These are phyloP conservation scores for Phengaris alcon DNA, from an alignment of 2,888 invertebrate genomes.

Conservation along the genomic window DNA sequence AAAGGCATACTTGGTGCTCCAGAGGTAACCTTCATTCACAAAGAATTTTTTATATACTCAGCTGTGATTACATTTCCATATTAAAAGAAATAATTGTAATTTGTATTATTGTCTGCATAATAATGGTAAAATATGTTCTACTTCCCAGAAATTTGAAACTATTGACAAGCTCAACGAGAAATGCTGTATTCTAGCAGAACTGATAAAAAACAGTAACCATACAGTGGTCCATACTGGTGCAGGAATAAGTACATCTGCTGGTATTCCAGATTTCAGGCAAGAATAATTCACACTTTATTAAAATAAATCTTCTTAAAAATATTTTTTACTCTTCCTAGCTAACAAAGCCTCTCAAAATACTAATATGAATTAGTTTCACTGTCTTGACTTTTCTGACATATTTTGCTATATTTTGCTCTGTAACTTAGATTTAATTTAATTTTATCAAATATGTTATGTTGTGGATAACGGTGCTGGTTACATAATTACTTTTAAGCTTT, in stretches of 20 bases:
- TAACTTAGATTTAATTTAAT: no score
- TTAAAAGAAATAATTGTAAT: background rate
- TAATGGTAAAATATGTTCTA: background rate
- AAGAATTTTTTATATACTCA: background rate
- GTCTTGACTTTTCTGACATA: no score
- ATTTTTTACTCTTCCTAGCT: no score
- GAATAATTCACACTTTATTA: slow-evolving; percentile 23
- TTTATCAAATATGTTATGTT: no score
- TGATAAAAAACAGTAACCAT: slow-evolving; percentile 87
- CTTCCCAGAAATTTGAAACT: slow-evolving; percentile 87
- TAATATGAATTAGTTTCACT: no score
- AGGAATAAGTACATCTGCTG: slow-evolving; percentile 95
- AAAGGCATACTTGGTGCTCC: slow-evolving; percentile 96
- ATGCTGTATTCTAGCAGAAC: slow-evolving; percentile 83
- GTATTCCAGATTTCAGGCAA: slow-evolving; percentile 94
- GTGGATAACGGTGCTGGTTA: no score
- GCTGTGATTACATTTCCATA: no score
- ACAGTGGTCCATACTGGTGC: slow-evolving; percentile 97
- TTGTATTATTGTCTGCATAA: background rate
- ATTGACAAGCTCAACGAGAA: slow-evolving; percentile 85
- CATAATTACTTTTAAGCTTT: no score
- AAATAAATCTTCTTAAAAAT: background rate
- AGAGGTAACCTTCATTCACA: slow-evolving; percentile 81
- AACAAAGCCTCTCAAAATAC: no score
- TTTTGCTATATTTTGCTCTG: no score